A percentile compares a stretch with the other conserved stretches of the same genome.
phyloP scores from a whole-genome alignment of 2,888 invertebrate species.

The Dyspetes luteomarginatus region DNA sequence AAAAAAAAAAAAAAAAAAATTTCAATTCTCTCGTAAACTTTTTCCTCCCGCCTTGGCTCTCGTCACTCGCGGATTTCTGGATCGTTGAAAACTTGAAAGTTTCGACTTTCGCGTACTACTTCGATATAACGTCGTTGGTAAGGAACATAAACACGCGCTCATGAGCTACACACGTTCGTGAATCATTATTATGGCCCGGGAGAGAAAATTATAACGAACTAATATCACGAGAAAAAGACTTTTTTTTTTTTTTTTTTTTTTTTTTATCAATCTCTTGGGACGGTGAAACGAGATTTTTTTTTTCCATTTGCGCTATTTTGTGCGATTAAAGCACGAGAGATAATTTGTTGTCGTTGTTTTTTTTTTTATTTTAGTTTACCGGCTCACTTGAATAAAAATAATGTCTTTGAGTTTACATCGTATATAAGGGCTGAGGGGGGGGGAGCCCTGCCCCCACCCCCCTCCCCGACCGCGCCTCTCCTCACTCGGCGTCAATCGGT shows the following conservation, averaged over 20 bases:
- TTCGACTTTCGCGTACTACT: conserved; percentile 62
- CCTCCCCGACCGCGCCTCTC: no score
- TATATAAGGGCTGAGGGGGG: no score
- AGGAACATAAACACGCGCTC: not conserved
- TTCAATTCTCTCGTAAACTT: not conserved
- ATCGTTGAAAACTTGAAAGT: conserved; percentile 58
- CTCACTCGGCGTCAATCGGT: conserved; percentile 46
- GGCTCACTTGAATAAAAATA: not conserved
- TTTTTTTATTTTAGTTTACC: conserved; percentile 1
- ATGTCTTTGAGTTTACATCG: conserved; percentile 1
- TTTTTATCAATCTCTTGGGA: not conserved
- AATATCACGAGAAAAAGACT: not conserved
- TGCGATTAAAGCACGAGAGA: conserved; percentile 5
- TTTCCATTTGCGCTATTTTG: conserved; percentile 3
- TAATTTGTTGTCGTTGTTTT: conserved; percentile 10
- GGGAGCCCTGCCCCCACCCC: no score
- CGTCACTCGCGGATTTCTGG: conserved; percentile 34
- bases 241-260: not conserved
- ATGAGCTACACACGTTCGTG: not conserved
- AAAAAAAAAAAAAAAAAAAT: no score
- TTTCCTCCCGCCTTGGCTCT: conserved; percentile 7
- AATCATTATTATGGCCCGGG: conserved; percentile 11
- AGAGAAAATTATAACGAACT: conserved; percentile 35
- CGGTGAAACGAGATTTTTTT: not conserved
- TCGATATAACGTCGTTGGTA: conserved; percentile 48